These are phyloP conservation scores for Gonatopus flavifemur DNA, from an alignment of 1,140 invertebrate species.

Conservation along the genomic window DNA sequence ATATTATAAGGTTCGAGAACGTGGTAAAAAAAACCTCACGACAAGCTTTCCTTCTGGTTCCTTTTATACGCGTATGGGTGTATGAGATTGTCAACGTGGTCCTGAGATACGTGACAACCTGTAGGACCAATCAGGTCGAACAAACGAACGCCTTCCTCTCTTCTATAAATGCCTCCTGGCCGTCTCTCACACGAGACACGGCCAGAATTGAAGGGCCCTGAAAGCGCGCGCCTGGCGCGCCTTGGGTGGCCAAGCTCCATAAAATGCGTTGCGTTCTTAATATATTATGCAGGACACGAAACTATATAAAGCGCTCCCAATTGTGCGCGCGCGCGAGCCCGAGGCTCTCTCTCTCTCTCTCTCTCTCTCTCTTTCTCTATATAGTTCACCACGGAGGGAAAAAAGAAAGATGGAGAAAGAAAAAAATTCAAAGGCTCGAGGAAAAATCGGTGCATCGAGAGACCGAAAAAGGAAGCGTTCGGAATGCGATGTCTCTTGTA, in stretches of 20 bases:
- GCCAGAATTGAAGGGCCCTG: neutral
- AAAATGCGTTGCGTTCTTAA: slow-evolving; percentile 36
- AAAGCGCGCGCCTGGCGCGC: slow-evolving; percentile 9
- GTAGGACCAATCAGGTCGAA: slow-evolving; percentile 3
- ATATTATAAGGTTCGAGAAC: too few relatives aligned
- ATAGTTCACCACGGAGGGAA: too few relatives aligned
- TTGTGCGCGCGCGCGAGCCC: slow-evolving; percentile 16
- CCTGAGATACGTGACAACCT: slow-evolving; percentile 21
- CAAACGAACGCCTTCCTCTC: neutral
- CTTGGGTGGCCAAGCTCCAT: slow-evolving; percentile 33
- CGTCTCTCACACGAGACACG: neutral
- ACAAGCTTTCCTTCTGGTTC: neutral
- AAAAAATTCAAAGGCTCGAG: slow-evolving; percentile 16
- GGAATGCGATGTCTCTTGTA: slow-evolving; percentile 19
- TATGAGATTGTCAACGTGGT: slow-evolving; percentile 19
- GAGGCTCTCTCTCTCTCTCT: too few relatives aligned
- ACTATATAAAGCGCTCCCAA: slow-evolving; percentile 21
- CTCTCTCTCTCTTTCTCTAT: too few relatives aligned
- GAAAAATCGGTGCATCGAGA: slow-evolving; percentile 21
- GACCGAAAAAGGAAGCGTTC: slow-evolving; percentile 6
- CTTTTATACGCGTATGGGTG: neutral
- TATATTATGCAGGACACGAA: slow-evolving; percentile 35
- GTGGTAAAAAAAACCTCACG: too few relatives aligned
- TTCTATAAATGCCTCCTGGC: too few relatives aligned
- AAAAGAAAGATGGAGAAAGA: too few relatives aligned